Percentiles rank a stretch among this genome's conserved stretches.
These are phyloP conservation scores for Bimastos eiseni DNA, from an alignment of 2,888 invertebrate species.

Conservation along the genomic window DNA sequence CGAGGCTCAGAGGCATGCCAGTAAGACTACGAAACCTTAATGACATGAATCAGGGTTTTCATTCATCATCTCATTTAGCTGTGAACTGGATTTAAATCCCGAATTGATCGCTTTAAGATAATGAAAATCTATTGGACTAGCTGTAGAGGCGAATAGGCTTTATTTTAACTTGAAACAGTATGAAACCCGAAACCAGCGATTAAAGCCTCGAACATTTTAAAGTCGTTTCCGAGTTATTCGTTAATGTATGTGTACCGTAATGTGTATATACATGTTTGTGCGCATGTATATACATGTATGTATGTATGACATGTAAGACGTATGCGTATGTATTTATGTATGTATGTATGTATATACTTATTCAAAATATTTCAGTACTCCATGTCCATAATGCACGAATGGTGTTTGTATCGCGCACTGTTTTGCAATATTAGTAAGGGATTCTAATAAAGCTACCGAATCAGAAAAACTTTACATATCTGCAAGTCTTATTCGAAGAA, in stretches of 20 bases:
- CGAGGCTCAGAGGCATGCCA: background rate
- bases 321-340: too few relatives aligned
- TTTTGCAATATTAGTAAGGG: background rate
- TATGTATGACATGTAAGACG: too few relatives aligned
- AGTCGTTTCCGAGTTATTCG: too few relatives aligned
- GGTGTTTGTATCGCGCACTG: background rate
- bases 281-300: too few relatives aligned
- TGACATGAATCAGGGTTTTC: too few relatives aligned
- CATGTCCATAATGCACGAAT: background rate
- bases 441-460: background rate
- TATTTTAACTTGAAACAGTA: too few relatives aligned
- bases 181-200: background rate
- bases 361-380: too few relatives aligned
- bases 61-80: background rate
- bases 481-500: background rate
- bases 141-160: background rate
- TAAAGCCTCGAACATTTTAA: too few relatives aligned
- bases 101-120: background rate
- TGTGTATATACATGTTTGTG: too few relatives aligned
- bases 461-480: background rate
- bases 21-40: background rate
- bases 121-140: constrained; percentile 13
- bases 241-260: too few relatives aligned
- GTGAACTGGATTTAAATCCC: background rate
- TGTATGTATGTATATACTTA: too few relatives aligned